A percentile compares a stretch with the other conserved stretches of the same genome.
phyloP scores from a whole-genome alignment of 2,113 vertebrate species.

The Pelodiscus sinensis region DNA sequence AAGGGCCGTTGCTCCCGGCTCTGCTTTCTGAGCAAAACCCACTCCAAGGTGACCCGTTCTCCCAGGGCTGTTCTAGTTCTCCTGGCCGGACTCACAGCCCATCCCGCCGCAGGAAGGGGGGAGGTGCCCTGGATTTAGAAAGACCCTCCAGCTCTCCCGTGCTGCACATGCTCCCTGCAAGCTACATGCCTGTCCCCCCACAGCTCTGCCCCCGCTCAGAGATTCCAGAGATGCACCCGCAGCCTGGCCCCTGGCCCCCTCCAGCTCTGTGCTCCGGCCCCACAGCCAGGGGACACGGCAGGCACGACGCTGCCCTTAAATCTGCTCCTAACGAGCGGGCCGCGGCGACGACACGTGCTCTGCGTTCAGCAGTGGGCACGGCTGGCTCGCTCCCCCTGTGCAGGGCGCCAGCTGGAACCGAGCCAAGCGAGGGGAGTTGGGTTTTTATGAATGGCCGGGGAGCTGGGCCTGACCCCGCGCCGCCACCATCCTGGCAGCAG shows the following conservation, averaged over 20 bases:
- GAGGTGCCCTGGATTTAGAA: neutral
- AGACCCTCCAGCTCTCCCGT: neutral
- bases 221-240: neutral
- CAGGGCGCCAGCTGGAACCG: neutral
- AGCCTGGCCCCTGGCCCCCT: neutral
- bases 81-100: no score
- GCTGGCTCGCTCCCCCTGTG: no score
- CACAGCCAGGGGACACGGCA: neutral
- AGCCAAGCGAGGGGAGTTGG: neutral
- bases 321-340: neutral
- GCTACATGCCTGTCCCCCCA: neutral
- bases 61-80: no score
- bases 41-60: no score
- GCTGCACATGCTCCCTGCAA: neutral
- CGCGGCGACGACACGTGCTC: neutral
- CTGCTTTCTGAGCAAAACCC: no score
- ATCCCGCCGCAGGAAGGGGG: neutral
- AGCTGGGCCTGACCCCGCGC: neutral
- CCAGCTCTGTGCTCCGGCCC: neutral
- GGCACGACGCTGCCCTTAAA: neutral
- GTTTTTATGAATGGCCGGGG: neutral
- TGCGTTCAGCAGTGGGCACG: neutral
- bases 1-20: no score
- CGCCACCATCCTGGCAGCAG: neutral
- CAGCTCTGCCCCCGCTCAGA: neutral